Conservation (phyloP, 1,140 invertebrate genomes). For the Leptinotarsa texana region DNA sequence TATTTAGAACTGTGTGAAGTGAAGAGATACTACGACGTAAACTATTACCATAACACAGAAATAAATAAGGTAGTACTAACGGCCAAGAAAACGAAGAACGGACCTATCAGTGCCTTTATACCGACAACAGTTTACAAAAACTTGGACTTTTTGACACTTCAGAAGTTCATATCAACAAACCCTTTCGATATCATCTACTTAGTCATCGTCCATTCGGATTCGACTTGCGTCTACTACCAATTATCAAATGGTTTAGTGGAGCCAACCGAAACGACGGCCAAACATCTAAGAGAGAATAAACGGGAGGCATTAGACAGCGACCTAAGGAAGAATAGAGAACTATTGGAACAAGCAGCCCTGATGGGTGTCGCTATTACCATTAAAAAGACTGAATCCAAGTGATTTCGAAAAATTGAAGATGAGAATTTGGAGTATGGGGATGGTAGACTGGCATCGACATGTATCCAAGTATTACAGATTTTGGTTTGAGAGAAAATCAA, state of each 20-base stretch:
- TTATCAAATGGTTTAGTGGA: constrained; percentile 39
- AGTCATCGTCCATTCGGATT: constrained; percentile 47
- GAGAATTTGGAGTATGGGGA: too few species aligned
- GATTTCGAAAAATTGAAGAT: background rate
- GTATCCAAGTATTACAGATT: too few species aligned
- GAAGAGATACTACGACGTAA: constrained; percentile 45
- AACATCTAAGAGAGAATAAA: constrained; percentile 40
- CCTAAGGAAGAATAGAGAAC: constrained; percentile 37
- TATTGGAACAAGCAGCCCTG: constrained; percentile 43
- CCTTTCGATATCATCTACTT: constrained; percentile 36
- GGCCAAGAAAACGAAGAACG: constrained; percentile 38
- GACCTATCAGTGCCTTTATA: constrained; percentile 35
- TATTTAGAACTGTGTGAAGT: constrained; percentile 50
- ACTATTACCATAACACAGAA: constrained; percentile 35
- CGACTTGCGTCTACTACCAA: constrained; percentile 49
- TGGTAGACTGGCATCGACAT: too few species aligned
- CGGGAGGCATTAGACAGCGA: constrained; percentile 39
- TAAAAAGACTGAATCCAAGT: background rate
- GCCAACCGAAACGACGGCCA: constrained; percentile 35
- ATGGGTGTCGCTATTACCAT: background rate
- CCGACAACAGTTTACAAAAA: constrained; percentile 38
- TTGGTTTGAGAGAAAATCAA: too few species aligned
- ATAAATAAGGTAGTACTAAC: constrained; percentile 40
- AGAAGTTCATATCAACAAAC: constrained; percentile 29
- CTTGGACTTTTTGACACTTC: constrained; percentile 41